These are phyloP conservation scores for Athene cunicularia DNA, from an alignment of 2,113 vertebrate species.

Conservation along the genomic window DNA sequence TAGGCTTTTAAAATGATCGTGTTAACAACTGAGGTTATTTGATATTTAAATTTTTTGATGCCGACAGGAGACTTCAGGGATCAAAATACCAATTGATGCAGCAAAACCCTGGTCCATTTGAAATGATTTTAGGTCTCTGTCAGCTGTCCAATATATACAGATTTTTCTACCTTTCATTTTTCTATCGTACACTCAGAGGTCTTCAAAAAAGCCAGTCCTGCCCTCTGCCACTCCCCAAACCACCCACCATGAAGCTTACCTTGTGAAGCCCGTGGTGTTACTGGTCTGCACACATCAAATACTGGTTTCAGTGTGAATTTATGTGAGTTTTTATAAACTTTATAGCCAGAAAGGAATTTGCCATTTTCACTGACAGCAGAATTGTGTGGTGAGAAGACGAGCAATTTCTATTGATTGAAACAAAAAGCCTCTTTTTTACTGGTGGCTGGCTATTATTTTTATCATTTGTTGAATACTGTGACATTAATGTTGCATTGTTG, in stretches of 20 bases:
- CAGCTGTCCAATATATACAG: not conserved
- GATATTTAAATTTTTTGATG: not conserved
- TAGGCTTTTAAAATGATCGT: not conserved
- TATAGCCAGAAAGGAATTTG: not conserved
- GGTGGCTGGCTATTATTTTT: not conserved
- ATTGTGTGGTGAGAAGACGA: not conserved
- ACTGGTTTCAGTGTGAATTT: not conserved
- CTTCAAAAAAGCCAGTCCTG: not conserved
- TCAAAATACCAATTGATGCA: not conserved
- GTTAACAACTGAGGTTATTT: not conserved
- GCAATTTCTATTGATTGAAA: not conserved
- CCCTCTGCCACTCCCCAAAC: not conserved
- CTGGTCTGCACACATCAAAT: not conserved
- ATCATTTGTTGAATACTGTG: not conserved
- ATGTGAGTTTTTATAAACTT: not conserved
- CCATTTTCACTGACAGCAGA: not conserved
- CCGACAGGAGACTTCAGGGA: not conserved
- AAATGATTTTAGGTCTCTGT: not conserved
- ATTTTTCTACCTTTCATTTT: not conserved
- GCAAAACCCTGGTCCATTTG: not conserved
- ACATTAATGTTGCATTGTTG: fast-evolving
- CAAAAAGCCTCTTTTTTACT: not conserved
- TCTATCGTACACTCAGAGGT: not conserved
- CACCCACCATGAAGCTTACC: not conserved
- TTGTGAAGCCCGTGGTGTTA: not conserved